These are phyloP conservation scores for Trachymyrmex cornetzi DNA, from an alignment of 1,140 invertebrate genomes.

Conservation along the genomic window DNA sequence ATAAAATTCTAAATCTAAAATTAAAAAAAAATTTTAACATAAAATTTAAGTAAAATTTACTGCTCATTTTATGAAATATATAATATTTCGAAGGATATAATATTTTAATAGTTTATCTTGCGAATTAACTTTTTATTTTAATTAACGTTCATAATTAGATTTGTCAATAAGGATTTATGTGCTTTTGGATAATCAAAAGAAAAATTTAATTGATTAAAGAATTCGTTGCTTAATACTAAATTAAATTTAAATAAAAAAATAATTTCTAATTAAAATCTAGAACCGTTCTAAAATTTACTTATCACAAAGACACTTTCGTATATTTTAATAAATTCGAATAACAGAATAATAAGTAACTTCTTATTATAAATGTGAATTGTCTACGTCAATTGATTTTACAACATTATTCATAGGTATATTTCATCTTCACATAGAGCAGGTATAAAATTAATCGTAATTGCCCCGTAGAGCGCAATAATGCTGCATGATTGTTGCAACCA, in stretches of 20 bases:
- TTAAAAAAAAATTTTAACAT: not conserved
- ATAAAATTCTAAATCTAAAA: not conserved
- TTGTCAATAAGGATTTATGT: no score
- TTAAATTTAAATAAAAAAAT: not conserved
- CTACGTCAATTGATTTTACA: constrained; percentile 6
- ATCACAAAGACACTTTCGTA: not conserved
- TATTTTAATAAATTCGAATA: constrained; percentile 10
- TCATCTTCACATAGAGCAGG: not conserved
- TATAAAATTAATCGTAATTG: constrained; percentile 56
- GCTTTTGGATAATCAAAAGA: not conserved
- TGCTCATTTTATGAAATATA: not conserved
- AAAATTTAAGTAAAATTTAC: not conserved
- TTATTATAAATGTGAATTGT: constrained; percentile 2
- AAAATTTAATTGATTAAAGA: constrained; percentile 4
- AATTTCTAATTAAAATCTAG: not conserved
- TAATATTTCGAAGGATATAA: not conserved
- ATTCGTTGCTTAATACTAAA: not conserved
- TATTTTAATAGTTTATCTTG: not conserved
- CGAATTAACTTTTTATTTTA: not conserved
- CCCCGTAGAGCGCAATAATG: constrained; percentile 24
- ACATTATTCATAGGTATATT: constrained; percentile 22
- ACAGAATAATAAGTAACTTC: not conserved
- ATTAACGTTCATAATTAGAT: not conserved
- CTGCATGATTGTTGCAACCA: constrained; percentile 59
- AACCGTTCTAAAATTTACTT: not conserved